A percentile compares a stretch with the other conserved stretches of the same genome.
phyloP scores from a whole-genome alignment of 1,140 invertebrate genomes.

The Ceratosolen solmsi region DNA sequence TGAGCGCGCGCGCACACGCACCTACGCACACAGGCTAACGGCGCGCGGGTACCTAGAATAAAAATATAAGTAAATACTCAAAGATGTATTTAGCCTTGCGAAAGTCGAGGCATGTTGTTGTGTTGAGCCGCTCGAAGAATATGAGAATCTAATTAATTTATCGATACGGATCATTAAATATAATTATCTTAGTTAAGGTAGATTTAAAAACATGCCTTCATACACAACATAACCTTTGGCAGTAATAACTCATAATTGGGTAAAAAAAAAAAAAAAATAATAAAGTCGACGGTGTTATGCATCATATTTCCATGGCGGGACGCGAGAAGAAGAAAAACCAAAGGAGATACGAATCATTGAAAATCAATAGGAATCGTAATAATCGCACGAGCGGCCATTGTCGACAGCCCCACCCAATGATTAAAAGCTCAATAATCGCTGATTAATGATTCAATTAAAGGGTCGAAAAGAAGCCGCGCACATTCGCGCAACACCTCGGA shows the following conservation, averaged over 20 bases:
- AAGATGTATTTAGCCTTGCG: too few species aligned
- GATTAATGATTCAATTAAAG: conserved; percentile 50
- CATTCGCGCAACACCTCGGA: not conserved
- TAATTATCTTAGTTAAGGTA: not conserved
- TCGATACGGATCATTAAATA: not conserved
- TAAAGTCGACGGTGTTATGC: not conserved
- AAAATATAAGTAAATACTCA: too few species aligned
- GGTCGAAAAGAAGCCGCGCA: conserved; percentile 24
- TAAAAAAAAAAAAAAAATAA: conserved; percentile 8
- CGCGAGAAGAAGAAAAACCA: not conserved
- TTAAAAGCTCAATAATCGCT: conserved; percentile 47
- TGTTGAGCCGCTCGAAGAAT: too few species aligned
- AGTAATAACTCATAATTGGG: not conserved
- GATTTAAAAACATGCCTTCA: not conserved
- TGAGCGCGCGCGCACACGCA: too few species aligned
- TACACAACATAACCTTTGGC: not conserved
- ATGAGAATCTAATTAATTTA: not conserved
- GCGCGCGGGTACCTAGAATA: too few species aligned
- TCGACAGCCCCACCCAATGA: conserved; percentile 33
- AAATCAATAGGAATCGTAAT: conserved; percentile 25
- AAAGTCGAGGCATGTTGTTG: too few species aligned
- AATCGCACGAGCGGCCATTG: not conserved
- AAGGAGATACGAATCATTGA: conserved; percentile 26
- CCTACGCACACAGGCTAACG: too few species aligned
- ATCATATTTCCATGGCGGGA: not conserved